These are phyloP conservation scores for Trichoplusia ni DNA, from an alignment of 1,140 invertebrate genomes.

Conservation along the genomic window DNA sequence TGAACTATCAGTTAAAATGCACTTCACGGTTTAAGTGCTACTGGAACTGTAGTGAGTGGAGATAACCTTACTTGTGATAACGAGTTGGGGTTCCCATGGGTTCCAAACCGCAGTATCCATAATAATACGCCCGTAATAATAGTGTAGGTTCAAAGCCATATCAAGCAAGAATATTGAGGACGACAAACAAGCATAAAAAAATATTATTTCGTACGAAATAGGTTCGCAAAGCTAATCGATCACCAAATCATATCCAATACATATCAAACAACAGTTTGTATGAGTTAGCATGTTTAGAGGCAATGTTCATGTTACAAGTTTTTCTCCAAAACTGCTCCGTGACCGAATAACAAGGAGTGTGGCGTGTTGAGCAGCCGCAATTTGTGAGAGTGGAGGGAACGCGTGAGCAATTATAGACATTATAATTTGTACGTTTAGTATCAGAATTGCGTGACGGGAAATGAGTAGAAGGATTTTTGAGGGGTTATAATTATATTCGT, in stretches of 20 bases:
- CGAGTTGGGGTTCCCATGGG: too few relatives aligned
- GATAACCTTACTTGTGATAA: too few relatives aligned
- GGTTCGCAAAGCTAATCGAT: too few relatives aligned
- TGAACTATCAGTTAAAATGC: too few relatives aligned
- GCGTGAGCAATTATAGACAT: constrained; percentile 20
- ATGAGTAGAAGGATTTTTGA: constrained; percentile 18
- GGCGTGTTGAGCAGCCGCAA: constrained; percentile 1
- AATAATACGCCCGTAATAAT: too few relatives aligned
- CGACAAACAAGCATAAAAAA: too few relatives aligned
- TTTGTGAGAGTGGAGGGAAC: constrained; percentile 18
- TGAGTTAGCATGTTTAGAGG: constrained; percentile 10
- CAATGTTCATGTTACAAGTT: constrained; percentile 19
- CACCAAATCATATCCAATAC: constrained; percentile 16
- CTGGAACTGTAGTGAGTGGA: too few relatives aligned
- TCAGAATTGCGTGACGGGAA: constrained; percentile 20
- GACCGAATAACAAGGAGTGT: constrained; percentile 8
- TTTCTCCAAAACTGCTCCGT: constrained; percentile 13
- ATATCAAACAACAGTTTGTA: constrained; percentile 6
- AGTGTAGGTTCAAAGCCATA: too few relatives aligned
- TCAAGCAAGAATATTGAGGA: too few relatives aligned
- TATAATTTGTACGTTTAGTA: constrained; percentile 21
- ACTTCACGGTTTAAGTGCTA: too few relatives aligned
- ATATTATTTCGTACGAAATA: too few relatives aligned
- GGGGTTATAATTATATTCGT: constrained; percentile 15
- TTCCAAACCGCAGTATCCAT: too few relatives aligned